These are phyloP conservation scores for Charaxes varanes DNA, from an alignment of 1,140 invertebrate species.

Conservation along the genomic window DNA sequence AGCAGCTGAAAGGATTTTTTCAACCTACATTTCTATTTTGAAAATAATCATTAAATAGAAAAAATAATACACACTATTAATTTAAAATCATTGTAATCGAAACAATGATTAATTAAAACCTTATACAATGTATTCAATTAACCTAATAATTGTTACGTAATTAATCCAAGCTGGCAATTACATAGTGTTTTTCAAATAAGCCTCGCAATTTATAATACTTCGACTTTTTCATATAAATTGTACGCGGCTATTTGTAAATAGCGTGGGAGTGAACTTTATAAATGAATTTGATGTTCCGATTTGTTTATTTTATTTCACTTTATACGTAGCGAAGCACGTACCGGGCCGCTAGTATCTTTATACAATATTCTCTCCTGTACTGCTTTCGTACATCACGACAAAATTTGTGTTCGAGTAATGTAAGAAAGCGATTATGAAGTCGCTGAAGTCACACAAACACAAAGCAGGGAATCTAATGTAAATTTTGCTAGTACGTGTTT, in stretches of 20 bases:
- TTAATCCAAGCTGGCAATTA: not conserved
- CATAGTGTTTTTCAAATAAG: not conserved
- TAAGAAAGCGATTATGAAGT: no score
- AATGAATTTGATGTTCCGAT: no score
- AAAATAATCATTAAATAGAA: not conserved
- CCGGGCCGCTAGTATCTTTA: no score
- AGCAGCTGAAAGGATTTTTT: not conserved
- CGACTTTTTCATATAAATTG: slow-evolving; percentile 2
- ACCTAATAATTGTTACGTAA: no score
- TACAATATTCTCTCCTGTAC: no score
- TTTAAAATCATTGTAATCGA: not conserved
- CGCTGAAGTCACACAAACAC: no score
- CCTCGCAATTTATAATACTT: not conserved
- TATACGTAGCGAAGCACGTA: no score
- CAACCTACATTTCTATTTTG: not conserved
- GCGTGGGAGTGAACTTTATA: slow-evolving; percentile 2
- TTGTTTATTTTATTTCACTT: no score
- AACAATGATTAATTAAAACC: slow-evolving; percentile 1
- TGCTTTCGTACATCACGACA: no score
- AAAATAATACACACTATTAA: not conserved
- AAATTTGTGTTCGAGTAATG: no score
- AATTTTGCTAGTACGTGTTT: no score
- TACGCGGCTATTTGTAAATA: not conserved
- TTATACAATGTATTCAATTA: not conserved
- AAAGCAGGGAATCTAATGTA: no score